A percentile compares a stretch with the other conserved stretches of the same genome.
Evolutionary conservation across 2,888 invertebrate genomes (phyloP).

Genomic region (Xestobium rufovillosum): DNA sequence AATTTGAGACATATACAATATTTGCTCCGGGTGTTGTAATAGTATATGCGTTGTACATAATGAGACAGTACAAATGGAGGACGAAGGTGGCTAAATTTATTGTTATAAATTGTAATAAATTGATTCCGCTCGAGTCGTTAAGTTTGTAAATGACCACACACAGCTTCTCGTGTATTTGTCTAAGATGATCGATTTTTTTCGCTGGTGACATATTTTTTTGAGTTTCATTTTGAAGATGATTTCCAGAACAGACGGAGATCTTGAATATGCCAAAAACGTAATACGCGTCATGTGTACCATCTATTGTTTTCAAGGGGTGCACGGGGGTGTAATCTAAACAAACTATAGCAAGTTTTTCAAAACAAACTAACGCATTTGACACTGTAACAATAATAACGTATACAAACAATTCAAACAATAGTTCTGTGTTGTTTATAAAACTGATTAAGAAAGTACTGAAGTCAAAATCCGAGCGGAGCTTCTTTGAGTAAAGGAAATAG

Average conservation of each 20-base stretch:
- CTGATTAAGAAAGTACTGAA: too few species aligned
- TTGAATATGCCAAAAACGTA: too few species aligned
- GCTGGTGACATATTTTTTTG: not conserved
- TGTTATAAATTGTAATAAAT: not conserved
- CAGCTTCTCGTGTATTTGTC: not conserved
- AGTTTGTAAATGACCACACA: constrained; percentile 1
- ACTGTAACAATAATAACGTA: too few species aligned
- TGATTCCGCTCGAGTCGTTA: not conserved
- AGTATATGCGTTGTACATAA: not conserved
- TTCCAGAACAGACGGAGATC: not conserved
- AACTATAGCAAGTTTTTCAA: not conserved
- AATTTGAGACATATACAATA: not conserved
- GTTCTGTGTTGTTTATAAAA: too few species aligned
- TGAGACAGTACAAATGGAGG: not conserved
- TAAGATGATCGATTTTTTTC: not conserved
- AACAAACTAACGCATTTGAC: not conserved
- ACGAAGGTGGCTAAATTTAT: too few species aligned
- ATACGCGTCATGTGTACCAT: not conserved
- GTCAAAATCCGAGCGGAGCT: too few species aligned
- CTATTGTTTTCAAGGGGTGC: constrained; percentile 1
- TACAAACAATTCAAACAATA: too few species aligned
- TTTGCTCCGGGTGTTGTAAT: not conserved
- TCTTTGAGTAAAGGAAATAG: too few species aligned
- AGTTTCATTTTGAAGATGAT: not conserved
- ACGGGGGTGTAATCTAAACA: not conserved